These are phyloP conservation scores for Neodiprion lecontei DNA, from an alignment of 1,140 invertebrate species.

Conservation along the genomic window DNA sequence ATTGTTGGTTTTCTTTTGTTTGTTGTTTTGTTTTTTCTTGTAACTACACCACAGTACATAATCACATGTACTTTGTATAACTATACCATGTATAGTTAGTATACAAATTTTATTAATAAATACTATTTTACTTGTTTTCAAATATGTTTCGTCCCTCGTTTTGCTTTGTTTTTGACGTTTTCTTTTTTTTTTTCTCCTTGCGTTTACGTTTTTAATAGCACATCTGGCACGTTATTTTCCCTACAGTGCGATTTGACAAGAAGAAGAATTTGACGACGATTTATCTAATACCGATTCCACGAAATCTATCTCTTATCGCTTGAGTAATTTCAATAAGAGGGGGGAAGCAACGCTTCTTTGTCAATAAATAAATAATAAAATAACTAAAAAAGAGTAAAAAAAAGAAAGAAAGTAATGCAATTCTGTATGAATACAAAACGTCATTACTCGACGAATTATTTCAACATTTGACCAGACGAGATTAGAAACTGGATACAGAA, in stretches of 20 bases:
- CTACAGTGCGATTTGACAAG: not conserved
- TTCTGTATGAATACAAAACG: not conserved
- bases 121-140: not conserved
- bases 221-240: not conserved
- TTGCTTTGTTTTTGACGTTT: not conserved
- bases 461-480: not conserved
- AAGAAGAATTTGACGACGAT: not conserved
- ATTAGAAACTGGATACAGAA: not conserved
- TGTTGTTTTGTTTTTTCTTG: slow-evolving; percentile 3
- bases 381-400: too few relatives aligned
- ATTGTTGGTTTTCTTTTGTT: slow-evolving; percentile 26
- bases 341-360: too few relatives aligned
- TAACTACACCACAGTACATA: slow-evolving; percentile 9
- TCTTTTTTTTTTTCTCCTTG: not conserved
- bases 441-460: too few relatives aligned
- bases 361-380: too few relatives aligned
- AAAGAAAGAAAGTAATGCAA: not conserved
- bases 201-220: slow-evolving; percentile 11
- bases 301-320: too few relatives aligned
- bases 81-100: not conserved
- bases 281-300: too few relatives aligned
- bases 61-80: slow-evolving; percentile 11
- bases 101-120: not conserved
- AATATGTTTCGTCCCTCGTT: slow-evolving; percentile 10
- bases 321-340: too few relatives aligned